Percentiles rank a stretch among this genome's conserved stretches.
Evolutionary conservation across 2,888 invertebrate genomes (phyloP).

Genomic region (Xestia xanthographa): DNA sequence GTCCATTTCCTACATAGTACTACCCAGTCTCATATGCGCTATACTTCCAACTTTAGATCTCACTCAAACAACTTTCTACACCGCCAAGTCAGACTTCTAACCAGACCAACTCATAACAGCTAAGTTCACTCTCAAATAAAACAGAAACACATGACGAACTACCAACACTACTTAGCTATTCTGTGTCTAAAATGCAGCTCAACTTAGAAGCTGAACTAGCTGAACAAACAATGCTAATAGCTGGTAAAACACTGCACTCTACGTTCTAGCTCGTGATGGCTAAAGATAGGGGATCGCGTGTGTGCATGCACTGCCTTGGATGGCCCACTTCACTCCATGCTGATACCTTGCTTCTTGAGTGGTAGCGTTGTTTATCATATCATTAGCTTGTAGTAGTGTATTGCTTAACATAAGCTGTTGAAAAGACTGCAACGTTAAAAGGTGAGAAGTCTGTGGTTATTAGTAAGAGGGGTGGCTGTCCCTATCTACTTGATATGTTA

Average conservation of each 20-base stretch:
- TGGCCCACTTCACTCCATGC: constrained; percentile 54
- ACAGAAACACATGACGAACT: constrained; percentile 22
- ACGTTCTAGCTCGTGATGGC: constrained; percentile 38
- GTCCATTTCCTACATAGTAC: neutral
- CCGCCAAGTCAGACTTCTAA: neutral
- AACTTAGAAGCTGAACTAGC: constrained; percentile 26
- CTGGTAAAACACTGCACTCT: constrained; percentile 37
- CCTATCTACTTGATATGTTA: neutral
- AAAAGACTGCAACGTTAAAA: neutral
- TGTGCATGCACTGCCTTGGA: constrained; percentile 54
- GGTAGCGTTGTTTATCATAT: constrained; percentile 34
- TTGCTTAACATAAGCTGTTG: constrained; percentile 8
- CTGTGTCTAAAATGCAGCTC: constrained; percentile 16
- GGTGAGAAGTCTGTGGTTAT: neutral
- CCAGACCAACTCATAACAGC: constrained; percentile 3
- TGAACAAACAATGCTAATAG: constrained; percentile 54
- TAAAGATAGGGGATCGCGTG: constrained; percentile 57
- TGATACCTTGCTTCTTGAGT: constrained; percentile 34
- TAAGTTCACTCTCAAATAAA: constrained; percentile 20
- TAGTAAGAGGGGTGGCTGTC: neutral
- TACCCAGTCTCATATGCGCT: neutral
- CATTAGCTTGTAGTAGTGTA: constrained; percentile 16
- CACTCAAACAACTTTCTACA: neutral
- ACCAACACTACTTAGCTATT: constrained; percentile 24
- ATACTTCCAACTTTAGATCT: neutral